Evolutionary conservation across 2,113 vertebrate genomes (phyloP).

Genomic region (Gila orcuttii): DNA sequence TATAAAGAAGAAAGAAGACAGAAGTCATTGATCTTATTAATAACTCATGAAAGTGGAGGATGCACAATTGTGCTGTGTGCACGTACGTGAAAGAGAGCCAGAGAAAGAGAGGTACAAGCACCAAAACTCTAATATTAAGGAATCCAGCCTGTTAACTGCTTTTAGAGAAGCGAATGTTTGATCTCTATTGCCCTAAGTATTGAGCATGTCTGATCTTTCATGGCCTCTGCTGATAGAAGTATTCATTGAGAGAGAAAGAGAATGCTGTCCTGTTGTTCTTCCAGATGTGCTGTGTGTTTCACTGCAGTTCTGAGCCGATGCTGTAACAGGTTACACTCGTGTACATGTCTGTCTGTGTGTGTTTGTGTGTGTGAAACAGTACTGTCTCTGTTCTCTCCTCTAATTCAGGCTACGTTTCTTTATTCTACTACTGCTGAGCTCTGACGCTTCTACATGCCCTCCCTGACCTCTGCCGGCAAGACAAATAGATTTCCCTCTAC

Average conservation of each 20-base stretch:
- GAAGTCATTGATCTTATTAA: constrained; percentile 39
- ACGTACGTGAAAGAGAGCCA: not conserved
- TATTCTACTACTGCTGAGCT: constrained; percentile 21
- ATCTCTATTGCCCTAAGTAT: constrained; percentile 18
- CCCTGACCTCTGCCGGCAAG: constrained; percentile 44
- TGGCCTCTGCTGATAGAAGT: constrained; percentile 46
- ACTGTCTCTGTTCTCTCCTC: not conserved
- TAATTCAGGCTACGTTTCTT: constrained; percentile 34
- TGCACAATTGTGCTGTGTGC: not conserved
- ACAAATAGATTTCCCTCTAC: constrained; percentile 45
- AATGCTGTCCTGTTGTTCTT: not conserved
- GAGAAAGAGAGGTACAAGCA: not conserved
- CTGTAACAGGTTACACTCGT: constrained; percentile 22
- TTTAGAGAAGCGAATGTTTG: constrained; percentile 28
- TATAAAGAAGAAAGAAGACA: not conserved
- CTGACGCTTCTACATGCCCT: constrained; percentile 28
- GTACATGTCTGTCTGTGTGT: constrained; percentile 21
- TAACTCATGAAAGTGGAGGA: not conserved
- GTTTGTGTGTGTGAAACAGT: constrained; percentile 6
- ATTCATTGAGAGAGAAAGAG: constrained; percentile 47
- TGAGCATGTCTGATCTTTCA: constrained; percentile 23
- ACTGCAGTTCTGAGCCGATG: not conserved
- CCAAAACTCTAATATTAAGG: constrained; percentile 11
- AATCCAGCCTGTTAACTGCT: constrained; percentile 29
- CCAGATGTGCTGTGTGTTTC: not conserved